Conservation (phyloP, 2,888 invertebrate genomes). For the Nysson spinosus region DNA sequence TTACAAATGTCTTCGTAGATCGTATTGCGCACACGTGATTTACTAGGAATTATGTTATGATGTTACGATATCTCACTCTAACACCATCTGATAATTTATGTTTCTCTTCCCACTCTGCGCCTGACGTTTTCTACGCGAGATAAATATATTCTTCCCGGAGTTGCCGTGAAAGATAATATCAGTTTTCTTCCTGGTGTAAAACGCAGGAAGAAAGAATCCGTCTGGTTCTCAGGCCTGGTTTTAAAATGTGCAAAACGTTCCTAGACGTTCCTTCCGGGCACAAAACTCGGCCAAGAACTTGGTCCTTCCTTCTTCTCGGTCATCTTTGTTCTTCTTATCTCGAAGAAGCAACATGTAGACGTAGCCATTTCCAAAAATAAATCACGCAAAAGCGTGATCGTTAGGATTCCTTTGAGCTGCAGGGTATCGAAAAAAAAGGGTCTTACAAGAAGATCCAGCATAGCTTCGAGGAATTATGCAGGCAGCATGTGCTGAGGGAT, state of each 20-base stretch:
- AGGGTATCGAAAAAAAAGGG: slow-evolving; percentile 25
- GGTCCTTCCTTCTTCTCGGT: slow-evolving; percentile 3
- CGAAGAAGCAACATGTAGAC: slow-evolving; percentile 21
- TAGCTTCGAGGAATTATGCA: slow-evolving; percentile 64
- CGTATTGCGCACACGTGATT: neutral
- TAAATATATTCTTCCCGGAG: slow-evolving; percentile 11
- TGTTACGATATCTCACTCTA: neutral
- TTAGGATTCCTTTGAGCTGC: slow-evolving; percentile 47
- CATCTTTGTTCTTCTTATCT: slow-evolving; percentile 45
- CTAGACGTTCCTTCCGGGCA: slow-evolving; percentile 67
- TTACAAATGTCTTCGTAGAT: too few species aligned
- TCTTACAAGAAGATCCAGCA: slow-evolving; percentile 27
- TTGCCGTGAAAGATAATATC: slow-evolving; percentile 37
- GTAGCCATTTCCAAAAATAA: slow-evolving; percentile 68
- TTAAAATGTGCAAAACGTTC: slow-evolving; percentile 65
- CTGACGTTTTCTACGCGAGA: slow-evolving; percentile 3
- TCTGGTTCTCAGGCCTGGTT: slow-evolving; percentile 51
- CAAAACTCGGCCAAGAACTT: slow-evolving; percentile 26
- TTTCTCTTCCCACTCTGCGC: too few species aligned
- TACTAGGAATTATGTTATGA: neutral
- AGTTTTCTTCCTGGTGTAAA: slow-evolving; percentile 33
- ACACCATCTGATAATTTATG: too few species aligned
- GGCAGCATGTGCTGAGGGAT: slow-evolving; percentile 55
- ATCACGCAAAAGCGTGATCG: slow-evolving; percentile 70
- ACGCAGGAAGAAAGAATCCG: slow-evolving; percentile 36